Evolutionary conservation across 2,888 invertebrate genomes (phyloP), one percentile per base, ranked within the genome.

Genomic region (Athalia cordata): DNA sequence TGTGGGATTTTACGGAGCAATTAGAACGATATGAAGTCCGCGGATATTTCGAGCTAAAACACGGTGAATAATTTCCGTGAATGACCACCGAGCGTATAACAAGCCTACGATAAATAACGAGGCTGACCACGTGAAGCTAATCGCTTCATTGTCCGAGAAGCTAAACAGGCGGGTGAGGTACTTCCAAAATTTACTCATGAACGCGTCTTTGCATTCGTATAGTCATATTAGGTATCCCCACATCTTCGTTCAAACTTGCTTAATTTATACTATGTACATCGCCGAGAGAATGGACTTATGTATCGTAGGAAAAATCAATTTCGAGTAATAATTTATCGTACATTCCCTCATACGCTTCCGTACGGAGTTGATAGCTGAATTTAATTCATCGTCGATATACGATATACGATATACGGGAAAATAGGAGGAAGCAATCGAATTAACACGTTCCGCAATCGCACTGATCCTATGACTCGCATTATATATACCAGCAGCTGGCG

Each of bases 1-100:
- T 80, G 65, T 80, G 85, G 86, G 87, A 88, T 88, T 88, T 88
- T 86, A 85, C 85, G 86, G 87, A 85, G 86, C 84, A 86, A 86
- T 86, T 86, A 62, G 75, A 75, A 61, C n/a, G 75, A 64, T 52
- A 52, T 64, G 75, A 75, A 50, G 75, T 75, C 62, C 61, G 13
- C 7, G 75, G 15, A 62, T 49, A 29, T 75, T 62, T 50, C 9
- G 50, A 62, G 62, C 49, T 52, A 64, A 15, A 75, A 75, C 75
- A 13, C 29, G 29, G 52, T 75, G 75, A 75, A 75, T 75, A 75
- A 75, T 75, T 75, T 52, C 15, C 29, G 50, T 62, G 50, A 64
- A 62, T 47, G 72, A 84, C 83, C 82, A 81, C 80, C 83, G 81
- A 83, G 84, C 84, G 85, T 86, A 86, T 86, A 87, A 86, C 84